These are phyloP conservation scores for Sclerodermus sp. DNA, from an alignment of 2,888 invertebrate genomes.

Conservation along the genomic window DNA sequence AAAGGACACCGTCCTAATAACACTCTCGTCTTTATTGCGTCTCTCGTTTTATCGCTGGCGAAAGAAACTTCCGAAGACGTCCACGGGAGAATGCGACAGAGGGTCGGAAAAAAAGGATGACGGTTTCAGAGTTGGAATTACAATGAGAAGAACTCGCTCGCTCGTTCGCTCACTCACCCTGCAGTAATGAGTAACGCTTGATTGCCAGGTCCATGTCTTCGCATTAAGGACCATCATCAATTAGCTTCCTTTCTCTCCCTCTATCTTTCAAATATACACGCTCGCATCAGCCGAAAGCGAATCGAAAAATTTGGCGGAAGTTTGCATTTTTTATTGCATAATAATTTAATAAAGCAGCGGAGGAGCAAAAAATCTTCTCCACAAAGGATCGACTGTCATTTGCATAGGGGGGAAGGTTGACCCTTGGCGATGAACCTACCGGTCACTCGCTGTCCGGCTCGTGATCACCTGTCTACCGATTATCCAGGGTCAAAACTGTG, in stretches of 20 bases:
- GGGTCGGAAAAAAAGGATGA: constrained; percentile 1
- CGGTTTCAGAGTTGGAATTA: constrained; percentile 25
- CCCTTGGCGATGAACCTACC: constrained; percentile 15
- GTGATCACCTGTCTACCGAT: constrained; percentile 54
- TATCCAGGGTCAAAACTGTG: constrained; percentile 51
- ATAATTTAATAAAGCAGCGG: too few species aligned
- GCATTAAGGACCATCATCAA: constrained; percentile 10
- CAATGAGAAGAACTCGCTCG: constrained; percentile 18
- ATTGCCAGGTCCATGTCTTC: constrained; percentile 11
- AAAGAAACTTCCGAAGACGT: constrained; percentile 16
- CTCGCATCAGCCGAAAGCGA: too few species aligned
- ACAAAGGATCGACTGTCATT: constrained; percentile 21
- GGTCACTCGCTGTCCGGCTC: constrained; percentile 40
- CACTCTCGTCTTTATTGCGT: constrained; percentile 44
- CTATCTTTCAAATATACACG: constrained; percentile 2
- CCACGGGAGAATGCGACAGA: not conserved
- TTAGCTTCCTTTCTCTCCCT: constrained; percentile 6
- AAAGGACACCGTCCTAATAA: constrained; percentile 44
- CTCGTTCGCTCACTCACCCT: too few species aligned
- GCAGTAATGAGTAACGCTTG: constrained; percentile 19
- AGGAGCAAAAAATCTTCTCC: too few species aligned
- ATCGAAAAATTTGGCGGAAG: too few species aligned
- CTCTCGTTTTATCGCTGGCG: constrained; percentile 28
- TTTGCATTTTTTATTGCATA: too few species aligned
- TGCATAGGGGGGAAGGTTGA: constrained; percentile 37